Conservation (phyloP, 2,113 vertebrate genomes). For the Mirza zaza region DNA sequence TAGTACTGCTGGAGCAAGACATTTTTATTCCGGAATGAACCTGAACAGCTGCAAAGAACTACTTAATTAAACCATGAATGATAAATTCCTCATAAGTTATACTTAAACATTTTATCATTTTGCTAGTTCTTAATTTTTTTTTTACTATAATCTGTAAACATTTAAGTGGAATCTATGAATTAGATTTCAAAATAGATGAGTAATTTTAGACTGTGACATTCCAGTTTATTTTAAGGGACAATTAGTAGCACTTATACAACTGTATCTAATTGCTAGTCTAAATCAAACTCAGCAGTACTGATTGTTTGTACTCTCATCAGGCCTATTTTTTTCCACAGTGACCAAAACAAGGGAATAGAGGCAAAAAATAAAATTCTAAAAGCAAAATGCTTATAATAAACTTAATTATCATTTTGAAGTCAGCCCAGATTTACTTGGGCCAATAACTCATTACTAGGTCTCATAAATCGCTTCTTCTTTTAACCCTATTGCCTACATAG, state of each 20-base stretch:
- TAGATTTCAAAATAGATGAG: slow-evolving; percentile 76
- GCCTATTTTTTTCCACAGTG: slow-evolving; percentile 48
- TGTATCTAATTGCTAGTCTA: slow-evolving; percentile 69
- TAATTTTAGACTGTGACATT: slow-evolving; percentile 74
- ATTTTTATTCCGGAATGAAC: slow-evolving; percentile 63
- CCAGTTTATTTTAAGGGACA: slow-evolving; percentile 77
- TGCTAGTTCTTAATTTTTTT: slow-evolving; percentile 61
- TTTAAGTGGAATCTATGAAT: slow-evolving; percentile 76
- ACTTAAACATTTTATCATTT: slow-evolving; percentile 73
- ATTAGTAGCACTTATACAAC: slow-evolving; percentile 73
- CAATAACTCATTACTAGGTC: not conserved
- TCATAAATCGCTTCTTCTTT: slow-evolving; percentile 6
- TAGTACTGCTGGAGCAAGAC: not conserved
- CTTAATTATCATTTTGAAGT: slow-evolving; percentile 47
- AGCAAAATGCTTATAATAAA: slow-evolving; percentile 46
- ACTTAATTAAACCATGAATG: slow-evolving; percentile 75
- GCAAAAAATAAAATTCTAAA: slow-evolving; percentile 50
- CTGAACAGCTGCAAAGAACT: slow-evolving; percentile 60
- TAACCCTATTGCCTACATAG: not conserved
- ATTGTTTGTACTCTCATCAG: slow-evolving; percentile 45
- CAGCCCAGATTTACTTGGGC: not conserved
- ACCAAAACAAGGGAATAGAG: slow-evolving; percentile 54
- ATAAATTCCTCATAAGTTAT: slow-evolving; percentile 73
- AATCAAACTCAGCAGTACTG: slow-evolving; percentile 47
- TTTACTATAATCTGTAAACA: slow-evolving; percentile 74